Conservation (phyloP, 2,888 invertebrate species). For the Galerucella nymphaeae region DNA sequence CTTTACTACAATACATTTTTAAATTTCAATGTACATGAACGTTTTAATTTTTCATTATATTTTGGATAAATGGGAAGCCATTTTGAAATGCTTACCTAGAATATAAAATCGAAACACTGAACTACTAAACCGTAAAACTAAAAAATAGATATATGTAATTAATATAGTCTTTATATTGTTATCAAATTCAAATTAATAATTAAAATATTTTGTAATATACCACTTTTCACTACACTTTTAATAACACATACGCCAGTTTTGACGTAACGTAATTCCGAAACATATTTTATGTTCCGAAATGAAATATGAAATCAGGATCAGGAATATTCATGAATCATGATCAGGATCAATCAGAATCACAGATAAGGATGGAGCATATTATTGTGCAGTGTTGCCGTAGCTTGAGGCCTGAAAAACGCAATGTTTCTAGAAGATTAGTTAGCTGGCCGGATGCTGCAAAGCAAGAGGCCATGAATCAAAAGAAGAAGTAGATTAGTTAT, state of each 20-base stretch:
- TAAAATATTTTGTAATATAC: slow-evolving; percentile 3
- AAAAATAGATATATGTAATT: slow-evolving; percentile 15
- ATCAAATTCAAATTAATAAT: slow-evolving; percentile 8
- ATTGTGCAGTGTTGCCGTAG: too few relatives aligned
- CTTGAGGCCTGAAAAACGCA: too few relatives aligned
- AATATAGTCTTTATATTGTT: slow-evolving; percentile 6
- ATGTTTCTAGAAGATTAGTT: too few relatives aligned
- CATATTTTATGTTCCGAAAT: too few relatives aligned
- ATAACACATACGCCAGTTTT: background rate
- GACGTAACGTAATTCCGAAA: background rate
- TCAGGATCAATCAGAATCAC: too few relatives aligned
- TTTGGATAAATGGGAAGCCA: background rate
- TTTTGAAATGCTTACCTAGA: slow-evolving; percentile 28
- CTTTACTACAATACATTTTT: background rate
- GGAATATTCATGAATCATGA: too few relatives aligned
- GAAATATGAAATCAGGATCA: too few relatives aligned
- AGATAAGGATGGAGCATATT: too few relatives aligned
- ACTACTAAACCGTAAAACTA: slow-evolving; percentile 9
- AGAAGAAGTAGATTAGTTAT: too few relatives aligned
- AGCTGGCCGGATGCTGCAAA: too few relatives aligned
- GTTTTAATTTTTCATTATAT: background rate
- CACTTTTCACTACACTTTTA: slow-evolving; percentile 9
- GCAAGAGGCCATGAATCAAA: too few relatives aligned
- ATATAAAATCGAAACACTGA: slow-evolving; percentile 21
- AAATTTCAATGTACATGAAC: background rate